Conservation (phyloP, 2,888 invertebrate species). For the Hemistola chrysoprasaria region DNA sequence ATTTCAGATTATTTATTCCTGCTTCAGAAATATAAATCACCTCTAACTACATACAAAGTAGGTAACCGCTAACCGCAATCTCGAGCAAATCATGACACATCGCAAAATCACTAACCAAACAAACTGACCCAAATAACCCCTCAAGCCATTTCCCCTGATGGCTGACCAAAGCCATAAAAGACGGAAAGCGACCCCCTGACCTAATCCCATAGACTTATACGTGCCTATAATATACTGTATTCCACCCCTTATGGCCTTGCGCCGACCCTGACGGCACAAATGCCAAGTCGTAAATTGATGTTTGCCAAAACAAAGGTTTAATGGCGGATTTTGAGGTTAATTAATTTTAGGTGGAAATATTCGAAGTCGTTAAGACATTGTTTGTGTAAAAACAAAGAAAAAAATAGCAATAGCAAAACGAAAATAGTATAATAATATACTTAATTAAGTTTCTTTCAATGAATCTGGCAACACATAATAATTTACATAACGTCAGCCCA, state of each 20-base stretch:
- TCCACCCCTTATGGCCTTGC: conserved; percentile 45
- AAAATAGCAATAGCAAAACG: no score
- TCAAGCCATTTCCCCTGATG: conserved; percentile 24
- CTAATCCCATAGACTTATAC: conserved; percentile 36
- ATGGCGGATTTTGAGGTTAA: not conserved
- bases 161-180: conserved; percentile 23
- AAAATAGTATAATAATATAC: no score
- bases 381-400: conserved; percentile 4
- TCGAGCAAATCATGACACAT: conserved; percentile 4
- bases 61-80: conserved; percentile 1
- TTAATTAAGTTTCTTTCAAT: no score
- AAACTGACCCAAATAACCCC: conserved; percentile 26
- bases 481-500: no score
- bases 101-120: conserved; percentile 16
- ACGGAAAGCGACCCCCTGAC: conserved; percentile 60
- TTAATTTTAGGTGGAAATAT: not conserved
- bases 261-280: conserved; percentile 55
- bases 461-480: no score
- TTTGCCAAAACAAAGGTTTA: conserved; percentile 23
- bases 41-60: no score
- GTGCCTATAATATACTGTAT: conserved; percentile 3
- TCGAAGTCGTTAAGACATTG: not conserved
- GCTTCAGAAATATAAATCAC: no score
- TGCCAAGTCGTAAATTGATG: conserved; percentile 47
- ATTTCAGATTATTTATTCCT: no score